Evolutionary conservation across 2,113 vertebrate genomes (phyloP).

Genomic region (Phycodurus eques): DNA sequence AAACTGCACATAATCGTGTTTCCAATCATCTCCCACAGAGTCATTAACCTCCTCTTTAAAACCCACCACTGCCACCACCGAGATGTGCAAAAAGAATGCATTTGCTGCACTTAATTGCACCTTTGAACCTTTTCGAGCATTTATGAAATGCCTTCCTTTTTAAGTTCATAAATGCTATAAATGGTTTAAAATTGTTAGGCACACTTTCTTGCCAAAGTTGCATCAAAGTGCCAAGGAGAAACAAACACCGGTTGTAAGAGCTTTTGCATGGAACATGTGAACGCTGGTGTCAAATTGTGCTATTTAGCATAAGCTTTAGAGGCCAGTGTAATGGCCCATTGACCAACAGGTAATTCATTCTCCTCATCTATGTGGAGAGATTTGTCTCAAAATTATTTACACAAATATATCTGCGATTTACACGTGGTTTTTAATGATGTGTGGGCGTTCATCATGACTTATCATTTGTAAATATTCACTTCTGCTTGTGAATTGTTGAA

Average conservation of each 20-base stretch:
- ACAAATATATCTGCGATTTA: too few relatives aligned
- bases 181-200: neutral
- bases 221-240: neutral
- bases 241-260: neutral
- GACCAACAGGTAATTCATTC: conserved; percentile 63
- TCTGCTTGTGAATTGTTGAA: too few relatives aligned
- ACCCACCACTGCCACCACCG: conserved; percentile 5
- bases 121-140: conserved; percentile 8
- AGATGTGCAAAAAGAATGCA: conserved; percentile 39
- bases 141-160: neutral
- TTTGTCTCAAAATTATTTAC: too few relatives aligned
- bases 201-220: neutral
- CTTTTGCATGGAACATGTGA: conserved; percentile 11
- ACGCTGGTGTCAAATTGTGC: conserved; percentile 40
- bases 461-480: too few relatives aligned
- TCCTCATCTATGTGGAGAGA: neutral
- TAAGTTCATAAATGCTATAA: neutral
- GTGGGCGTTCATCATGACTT: too few relatives aligned
- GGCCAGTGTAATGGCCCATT: conserved; percentile 57
- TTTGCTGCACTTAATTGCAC: neutral
- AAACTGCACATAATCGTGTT: conserved; percentile 93
- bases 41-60: conserved; percentile 87
- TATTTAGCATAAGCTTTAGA: conserved; percentile 56
- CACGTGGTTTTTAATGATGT: too few relatives aligned
- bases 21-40: conserved; percentile 84